phyloP scores from a whole-genome alignment of 2,113 vertebrate species.

The Cisticola juncidis region DNA sequence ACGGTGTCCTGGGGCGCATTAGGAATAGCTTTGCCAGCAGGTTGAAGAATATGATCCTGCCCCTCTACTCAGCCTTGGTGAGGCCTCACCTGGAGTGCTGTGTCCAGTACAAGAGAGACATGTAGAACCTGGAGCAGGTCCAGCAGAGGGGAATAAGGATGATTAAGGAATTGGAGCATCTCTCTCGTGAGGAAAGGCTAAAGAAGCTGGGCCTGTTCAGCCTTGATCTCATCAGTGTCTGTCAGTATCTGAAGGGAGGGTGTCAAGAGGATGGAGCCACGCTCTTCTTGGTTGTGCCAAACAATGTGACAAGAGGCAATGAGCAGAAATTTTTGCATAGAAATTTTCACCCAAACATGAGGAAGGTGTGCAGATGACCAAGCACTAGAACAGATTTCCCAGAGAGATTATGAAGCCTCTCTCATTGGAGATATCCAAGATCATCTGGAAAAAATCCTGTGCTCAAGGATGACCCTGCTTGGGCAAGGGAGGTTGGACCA shows the following conservation, averaged over 20 bases:
- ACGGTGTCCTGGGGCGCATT: accelerated
- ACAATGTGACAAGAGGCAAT: background rate
- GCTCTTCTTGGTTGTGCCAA: background rate
- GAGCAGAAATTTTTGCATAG: background rate
- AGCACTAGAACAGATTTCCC: background rate
- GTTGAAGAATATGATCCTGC: background rate
- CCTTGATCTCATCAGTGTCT: background rate
- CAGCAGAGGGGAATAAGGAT: background rate
- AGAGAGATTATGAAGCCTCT: background rate
- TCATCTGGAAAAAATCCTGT: background rate
- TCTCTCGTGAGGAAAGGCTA: accelerated
- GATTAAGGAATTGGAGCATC: background rate
- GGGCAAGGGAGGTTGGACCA: background rate
- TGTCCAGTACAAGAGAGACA: background rate
- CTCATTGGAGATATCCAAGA: background rate
- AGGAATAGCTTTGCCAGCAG: background rate
- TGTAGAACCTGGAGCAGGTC: background rate
- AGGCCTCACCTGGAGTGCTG: background rate
- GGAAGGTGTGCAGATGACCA: background rate
- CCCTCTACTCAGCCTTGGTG: accelerated
- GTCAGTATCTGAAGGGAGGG: background rate
- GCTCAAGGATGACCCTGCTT: background rate
- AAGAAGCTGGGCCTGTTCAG: background rate
- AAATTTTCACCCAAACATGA: background rate
- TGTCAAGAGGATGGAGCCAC: background rate